These are phyloP conservation scores for Sesamia nonagrioides DNA, from an alignment of 1,140 invertebrate genomes.

Conservation along the genomic window DNA sequence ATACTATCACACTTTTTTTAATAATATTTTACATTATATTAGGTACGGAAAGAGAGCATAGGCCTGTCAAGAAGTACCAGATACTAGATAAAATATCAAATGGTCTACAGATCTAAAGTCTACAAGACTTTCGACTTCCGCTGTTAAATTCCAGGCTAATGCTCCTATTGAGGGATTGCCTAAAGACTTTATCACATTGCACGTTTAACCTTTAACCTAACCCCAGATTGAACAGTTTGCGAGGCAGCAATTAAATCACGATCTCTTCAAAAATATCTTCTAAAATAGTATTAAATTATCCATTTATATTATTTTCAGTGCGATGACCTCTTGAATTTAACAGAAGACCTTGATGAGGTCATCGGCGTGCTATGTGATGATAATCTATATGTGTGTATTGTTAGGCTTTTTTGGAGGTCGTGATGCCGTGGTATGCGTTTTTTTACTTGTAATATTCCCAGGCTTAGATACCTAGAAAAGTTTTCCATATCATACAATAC, in stretches of 20 bases:
- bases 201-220: background rate
- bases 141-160: no score
- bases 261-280: background rate
- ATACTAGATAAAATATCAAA: no score
- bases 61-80: no score
- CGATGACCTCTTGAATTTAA: background rate
- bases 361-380: background rate
- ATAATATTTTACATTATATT: no score
- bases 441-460: background rate
- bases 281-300: slow-evolving; percentile 6
- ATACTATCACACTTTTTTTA: no score
- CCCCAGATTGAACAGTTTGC: background rate
- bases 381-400: slow-evolving; percentile 23
- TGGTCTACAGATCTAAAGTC: no score
- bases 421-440: background rate
- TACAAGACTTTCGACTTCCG: no score
- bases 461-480: background rate
- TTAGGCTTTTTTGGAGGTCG: background rate
- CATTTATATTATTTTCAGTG: background rate
- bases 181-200: background rate
- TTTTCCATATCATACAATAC: no score
- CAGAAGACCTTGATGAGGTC: slow-evolving; percentile 12
- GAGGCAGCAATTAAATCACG: background rate
- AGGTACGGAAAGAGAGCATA: no score
- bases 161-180: no score